Evolutionary conservation across 1,140 invertebrate species (phyloP).

Genomic region (Drosophila leontia): DNA sequence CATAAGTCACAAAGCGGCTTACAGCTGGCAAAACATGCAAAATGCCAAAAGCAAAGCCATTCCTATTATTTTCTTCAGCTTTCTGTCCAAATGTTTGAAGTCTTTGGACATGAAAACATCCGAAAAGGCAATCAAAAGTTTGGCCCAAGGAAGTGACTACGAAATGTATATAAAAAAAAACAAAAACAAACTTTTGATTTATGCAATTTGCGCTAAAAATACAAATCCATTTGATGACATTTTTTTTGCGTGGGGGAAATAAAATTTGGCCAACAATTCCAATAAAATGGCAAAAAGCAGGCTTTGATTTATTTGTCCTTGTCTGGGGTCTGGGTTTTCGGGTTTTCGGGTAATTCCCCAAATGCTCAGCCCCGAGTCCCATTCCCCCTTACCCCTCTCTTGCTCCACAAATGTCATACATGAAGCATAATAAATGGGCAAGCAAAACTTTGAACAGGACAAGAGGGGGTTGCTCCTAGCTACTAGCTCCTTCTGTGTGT

Average conservation of each 20-base stretch:
- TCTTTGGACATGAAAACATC: slow-evolving; percentile 31
- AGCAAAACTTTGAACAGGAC: slow-evolving; percentile 57
- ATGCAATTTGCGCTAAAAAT: slow-evolving; percentile 80
- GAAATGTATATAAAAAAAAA: slow-evolving; percentile 22
- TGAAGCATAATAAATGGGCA: slow-evolving; percentile 69
- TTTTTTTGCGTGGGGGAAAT: slow-evolving; percentile 56
- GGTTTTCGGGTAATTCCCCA: slow-evolving; percentile 59
- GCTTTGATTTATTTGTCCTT: slow-evolving; percentile 60
- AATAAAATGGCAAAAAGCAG: slow-evolving; percentile 71
- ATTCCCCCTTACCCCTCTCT: neutral
- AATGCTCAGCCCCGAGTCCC: slow-evolving; percentile 38
- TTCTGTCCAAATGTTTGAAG: slow-evolving; percentile 19
- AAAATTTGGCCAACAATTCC: slow-evolving; percentile 77
- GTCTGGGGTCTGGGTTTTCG: slow-evolving; percentile 8
- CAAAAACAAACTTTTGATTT: slow-evolving; percentile 70
- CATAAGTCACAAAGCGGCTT: slow-evolving; percentile 56
- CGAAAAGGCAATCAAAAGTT: slow-evolving; percentile 79
- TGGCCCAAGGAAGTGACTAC: slow-evolving; percentile 42
- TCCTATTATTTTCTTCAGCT: slow-evolving; percentile 5
- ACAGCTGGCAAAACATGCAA: slow-evolving; percentile 32
- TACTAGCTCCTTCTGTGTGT: slow-evolving; percentile 11
- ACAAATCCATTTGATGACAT: slow-evolving; percentile 81
- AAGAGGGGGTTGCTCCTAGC: slow-evolving; percentile 7
- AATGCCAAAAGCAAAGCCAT: slow-evolving; percentile 29
- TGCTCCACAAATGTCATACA: slow-evolving; percentile 59